Percentiles rank a stretch among this genome's conserved stretches.
These are phyloP conservation scores for Syngnathus floridae DNA, from an alignment of 2,113 vertebrate genomes.

Conservation along the genomic window DNA sequence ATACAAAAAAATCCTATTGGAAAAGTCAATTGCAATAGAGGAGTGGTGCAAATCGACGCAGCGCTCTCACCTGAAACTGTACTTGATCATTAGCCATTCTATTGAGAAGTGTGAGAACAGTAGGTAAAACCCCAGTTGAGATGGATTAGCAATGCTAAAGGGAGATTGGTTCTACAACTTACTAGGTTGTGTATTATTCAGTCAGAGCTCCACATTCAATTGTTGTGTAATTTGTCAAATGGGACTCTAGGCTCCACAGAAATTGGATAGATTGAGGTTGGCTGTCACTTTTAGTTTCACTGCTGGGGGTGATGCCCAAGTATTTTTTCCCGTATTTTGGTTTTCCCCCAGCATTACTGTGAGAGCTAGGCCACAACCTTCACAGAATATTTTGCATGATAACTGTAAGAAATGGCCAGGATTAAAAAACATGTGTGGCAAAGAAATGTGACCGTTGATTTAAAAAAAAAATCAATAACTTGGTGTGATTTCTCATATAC, in stretches of 20 bases:
- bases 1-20: slow-evolving; percentile 20
- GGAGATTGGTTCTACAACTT: slow-evolving; percentile 40
- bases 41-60: slow-evolving; percentile 41
- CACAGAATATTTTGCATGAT: slow-evolving; percentile 42
- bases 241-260: slow-evolving; percentile 36
- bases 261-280: slow-evolving; percentile 49
- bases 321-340: neutral
- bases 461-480: slow-evolving; percentile 36
- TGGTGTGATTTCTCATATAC: neutral
- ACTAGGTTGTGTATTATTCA: slow-evolving; percentile 53
- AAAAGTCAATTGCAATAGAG: slow-evolving; percentile 39
- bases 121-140: slow-evolving; percentile 32
- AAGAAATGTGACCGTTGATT: slow-evolving; percentile 46
- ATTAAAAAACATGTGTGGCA: slow-evolving; percentile 46
- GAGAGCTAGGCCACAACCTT: slow-evolving; percentile 26
- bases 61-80: slow-evolving; percentile 22
- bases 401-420: slow-evolving; percentile 59
- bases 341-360: slow-evolving; percentile 18
- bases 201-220: slow-evolving; percentile 41
- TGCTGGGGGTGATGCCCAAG: slow-evolving; percentile 18
- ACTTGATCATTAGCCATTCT: slow-evolving; percentile 40
- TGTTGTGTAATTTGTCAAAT: slow-evolving; percentile 48
- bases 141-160: slow-evolving; percentile 40
- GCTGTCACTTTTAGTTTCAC: slow-evolving; percentile 39
- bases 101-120: slow-evolving; percentile 30